These are phyloP conservation scores for Bombylius major DNA, from an alignment of 2,888 invertebrate genomes.

Conservation along the genomic window DNA sequence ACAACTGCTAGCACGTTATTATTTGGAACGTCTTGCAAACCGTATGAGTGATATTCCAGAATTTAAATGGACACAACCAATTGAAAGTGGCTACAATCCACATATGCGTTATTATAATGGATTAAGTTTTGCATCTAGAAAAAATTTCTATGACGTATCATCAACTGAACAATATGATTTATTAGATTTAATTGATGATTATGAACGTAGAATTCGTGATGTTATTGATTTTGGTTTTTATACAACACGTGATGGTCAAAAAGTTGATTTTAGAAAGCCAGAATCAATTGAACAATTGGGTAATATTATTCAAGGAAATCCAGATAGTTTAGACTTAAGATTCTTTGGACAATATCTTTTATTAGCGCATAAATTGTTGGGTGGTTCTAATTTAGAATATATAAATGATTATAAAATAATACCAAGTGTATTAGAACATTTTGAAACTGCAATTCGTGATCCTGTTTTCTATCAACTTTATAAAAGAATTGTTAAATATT, in stretches of 20 bases:
- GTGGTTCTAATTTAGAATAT: slow-evolving; percentile 20
- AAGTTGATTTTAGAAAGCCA: slow-evolving; percentile 25
- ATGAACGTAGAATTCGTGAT: slow-evolving; percentile 38
- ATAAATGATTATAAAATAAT: slow-evolving; percentile 22
- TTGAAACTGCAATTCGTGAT: slow-evolving; percentile 55
- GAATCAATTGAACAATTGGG: slow-evolving; percentile 45
- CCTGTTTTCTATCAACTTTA: slow-evolving; percentile 59
- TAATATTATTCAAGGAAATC: slow-evolving; percentile 42
- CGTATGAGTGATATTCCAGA: slow-evolving; percentile 52
- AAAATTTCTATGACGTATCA: slow-evolving; percentile 42
- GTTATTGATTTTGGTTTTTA: slow-evolving; percentile 40
- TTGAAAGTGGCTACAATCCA: slow-evolving; percentile 49
- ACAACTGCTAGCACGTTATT: slow-evolving; percentile 58
- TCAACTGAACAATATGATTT: slow-evolving; percentile 27
- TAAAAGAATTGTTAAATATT: slow-evolving; percentile 39
- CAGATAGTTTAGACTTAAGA: slow-evolving; percentile 29
- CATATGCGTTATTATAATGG: slow-evolving; percentile 52
- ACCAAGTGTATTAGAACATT: slow-evolving; percentile 53
- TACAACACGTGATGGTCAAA: slow-evolving; percentile 20
- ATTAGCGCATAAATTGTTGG: slow-evolving; percentile 21
- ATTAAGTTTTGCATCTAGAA: slow-evolving; percentile 49
- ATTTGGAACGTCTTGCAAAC: slow-evolving; percentile 61
- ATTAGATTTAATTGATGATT: slow-evolving; percentile 17
- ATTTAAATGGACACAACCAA: slow-evolving; percentile 40
- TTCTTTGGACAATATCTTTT: slow-evolving; percentile 28